Base-by-base conservation (phyloP, 2,888 invertebrate species). In the Galerucella pusilla region DNA sequence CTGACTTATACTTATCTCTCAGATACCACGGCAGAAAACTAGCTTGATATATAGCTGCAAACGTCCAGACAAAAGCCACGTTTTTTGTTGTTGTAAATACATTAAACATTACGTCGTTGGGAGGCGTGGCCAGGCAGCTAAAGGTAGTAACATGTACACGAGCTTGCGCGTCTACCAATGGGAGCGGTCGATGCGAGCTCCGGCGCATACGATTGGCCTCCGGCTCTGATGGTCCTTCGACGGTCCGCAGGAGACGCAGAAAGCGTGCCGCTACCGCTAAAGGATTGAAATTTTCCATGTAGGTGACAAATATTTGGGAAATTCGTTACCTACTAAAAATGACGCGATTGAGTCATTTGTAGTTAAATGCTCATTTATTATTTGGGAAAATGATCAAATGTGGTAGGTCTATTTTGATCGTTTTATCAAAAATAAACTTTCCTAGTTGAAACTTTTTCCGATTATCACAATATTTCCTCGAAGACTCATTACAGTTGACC, bases 51-150 rank as follows among this genome's bases (percentile, higher is more conserved):
- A 86, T 84, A 80, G 81, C 82, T 79, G 76, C 78, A 74, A 77
- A 77, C 78, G 82, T 81, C 84, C 84, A 85, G 86, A 85, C 86
- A 85, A 86, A 85, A 85, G 85, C 80, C 73, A 73, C 61, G 75
- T 85, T 86, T 86, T 85, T 85, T 85, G 84, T 83, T 75, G 80
- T 77, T 79, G 82, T 83, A 85, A 84, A 86, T 87, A 84, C 86
- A 87, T 87, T 87, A 87, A 85, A 87, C 86, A 86, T 87, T 82
- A 85, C 85, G 83, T 84, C 82, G 84, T 81, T 79, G 79, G 81
- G 73, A 80, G 85, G 86, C 84, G 85, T 83, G 78, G 84, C 77
- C 75, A 75, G 78, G 73, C 81, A 79, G 81, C 83, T 81, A 64
- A 86, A 85, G 86, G 85, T 86, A 85, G 85, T 82, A 80, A 82